These are phyloP conservation scores for Ceuthmochares aereus DNA, from an alignment of 2,113 vertebrate genomes.

Conservation along the genomic window DNA sequence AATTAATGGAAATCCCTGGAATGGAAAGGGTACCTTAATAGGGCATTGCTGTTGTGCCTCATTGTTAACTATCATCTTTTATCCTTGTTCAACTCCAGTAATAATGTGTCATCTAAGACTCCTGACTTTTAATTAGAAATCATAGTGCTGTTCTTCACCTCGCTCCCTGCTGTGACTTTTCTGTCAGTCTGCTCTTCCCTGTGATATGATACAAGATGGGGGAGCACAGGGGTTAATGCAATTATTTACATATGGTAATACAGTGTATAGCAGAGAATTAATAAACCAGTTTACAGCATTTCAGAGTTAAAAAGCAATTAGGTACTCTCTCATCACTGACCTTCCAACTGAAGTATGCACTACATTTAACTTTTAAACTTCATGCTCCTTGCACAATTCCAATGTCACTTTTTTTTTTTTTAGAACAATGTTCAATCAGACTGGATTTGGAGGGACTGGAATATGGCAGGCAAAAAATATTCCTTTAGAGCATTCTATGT, in stretches of 20 bases:
- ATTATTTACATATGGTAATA: conserved; percentile 60
- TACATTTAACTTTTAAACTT: neutral
- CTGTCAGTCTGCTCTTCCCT: conserved; percentile 46
- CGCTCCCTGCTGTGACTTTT: neutral
- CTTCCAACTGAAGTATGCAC: neutral
- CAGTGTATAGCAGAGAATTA: conserved; percentile 9
- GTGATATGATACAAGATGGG: conserved; percentile 29
- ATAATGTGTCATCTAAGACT: conserved; percentile 27
- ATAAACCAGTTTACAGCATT: neutral
- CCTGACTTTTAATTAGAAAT: conserved; percentile 56
- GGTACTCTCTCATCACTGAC: neutral
- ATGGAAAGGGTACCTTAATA: neutral
- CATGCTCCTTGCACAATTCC: neutral
- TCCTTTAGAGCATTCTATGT: neutral
- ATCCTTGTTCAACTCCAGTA: conserved; percentile 5
- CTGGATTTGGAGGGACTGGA: neutral
- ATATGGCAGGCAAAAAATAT: neutral
- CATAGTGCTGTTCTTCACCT: conserved; percentile 10
- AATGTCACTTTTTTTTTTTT: neutral
- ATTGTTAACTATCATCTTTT: neutral
- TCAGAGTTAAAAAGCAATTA: conserved; percentile 7
- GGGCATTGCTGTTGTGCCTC: neutral
- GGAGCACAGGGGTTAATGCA: conserved; percentile 52
- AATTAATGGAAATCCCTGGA: neutral
- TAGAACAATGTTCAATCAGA: neutral